Evolutionary conservation across 2,888 invertebrate genomes (phyloP).

Genomic region (Sarcophaga rosellei): DNA sequence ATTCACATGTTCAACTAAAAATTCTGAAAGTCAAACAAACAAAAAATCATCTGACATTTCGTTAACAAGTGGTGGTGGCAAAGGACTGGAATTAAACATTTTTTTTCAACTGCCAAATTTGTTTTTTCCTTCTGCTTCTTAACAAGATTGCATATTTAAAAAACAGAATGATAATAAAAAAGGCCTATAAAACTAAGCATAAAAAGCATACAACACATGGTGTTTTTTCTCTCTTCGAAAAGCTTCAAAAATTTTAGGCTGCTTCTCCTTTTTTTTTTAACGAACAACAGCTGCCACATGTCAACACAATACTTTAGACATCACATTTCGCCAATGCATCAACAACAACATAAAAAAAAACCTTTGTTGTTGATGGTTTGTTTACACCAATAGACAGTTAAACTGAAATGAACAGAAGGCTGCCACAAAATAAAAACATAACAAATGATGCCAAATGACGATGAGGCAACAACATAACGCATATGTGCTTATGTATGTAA

Average conservation of each 20-base stretch:
- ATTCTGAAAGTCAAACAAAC: conserved; percentile 6
- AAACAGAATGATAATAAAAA: not conserved
- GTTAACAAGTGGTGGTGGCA: conserved; percentile 1
- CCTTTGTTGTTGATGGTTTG: conserved; percentile 63
- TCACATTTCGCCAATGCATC: conserved; percentile 55
- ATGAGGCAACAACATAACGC: conserved; percentile 35
- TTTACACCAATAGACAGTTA: conserved; percentile 64
- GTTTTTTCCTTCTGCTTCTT: conserved; percentile 12
- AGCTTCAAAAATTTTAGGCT: conserved; percentile 30
- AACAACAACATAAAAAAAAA: conserved; percentile 11
- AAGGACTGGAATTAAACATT: conserved; percentile 61
- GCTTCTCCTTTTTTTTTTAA: conserved; percentile 17
- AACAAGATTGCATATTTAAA: conserved; percentile 22
- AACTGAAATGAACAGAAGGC: conserved; percentile 52
- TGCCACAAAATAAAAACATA: conserved; percentile 1
- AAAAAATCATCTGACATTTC: not conserved
- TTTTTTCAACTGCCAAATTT: conserved; percentile 57
- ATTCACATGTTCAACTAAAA: conserved; percentile 42
- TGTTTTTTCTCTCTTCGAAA: conserved; percentile 11
- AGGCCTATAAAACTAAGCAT: not conserved
- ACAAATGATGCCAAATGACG: not conserved
- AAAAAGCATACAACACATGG: conserved; percentile 29
- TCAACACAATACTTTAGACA: conserved; percentile 63
- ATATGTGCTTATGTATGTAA: conserved; percentile 60
- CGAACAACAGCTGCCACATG: conserved; percentile 65